Evolutionary conservation across 35 echinoderm and acorn worm species (phyloP).

Genomic region (Strongylocentrotus purpuratus): DNA sequence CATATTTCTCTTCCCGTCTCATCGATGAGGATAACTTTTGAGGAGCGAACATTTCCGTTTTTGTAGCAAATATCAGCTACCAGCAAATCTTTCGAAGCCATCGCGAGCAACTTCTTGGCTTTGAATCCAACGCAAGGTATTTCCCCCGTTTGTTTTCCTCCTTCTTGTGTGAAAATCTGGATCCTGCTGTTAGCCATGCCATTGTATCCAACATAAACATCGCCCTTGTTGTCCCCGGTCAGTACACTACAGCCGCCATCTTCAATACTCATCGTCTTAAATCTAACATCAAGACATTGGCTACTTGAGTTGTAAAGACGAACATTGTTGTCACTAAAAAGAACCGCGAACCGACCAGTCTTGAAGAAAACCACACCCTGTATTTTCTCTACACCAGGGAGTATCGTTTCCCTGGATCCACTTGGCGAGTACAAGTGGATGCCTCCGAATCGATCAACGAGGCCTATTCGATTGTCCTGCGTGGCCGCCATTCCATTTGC

Average conservation of each 20-base stretch:
- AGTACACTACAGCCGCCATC: not conserved
- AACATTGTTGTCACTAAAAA: not conserved
- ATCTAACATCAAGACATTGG: not conserved
- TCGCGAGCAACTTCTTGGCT: not conserved
- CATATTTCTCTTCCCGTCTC: not conserved
- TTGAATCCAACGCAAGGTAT: not conserved
- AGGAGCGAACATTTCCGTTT: not conserved
- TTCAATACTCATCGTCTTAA: not conserved
- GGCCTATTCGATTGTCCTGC: not conserved
- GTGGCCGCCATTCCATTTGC: not conserved
- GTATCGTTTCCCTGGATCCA: not conserved
- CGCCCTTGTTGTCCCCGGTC: not conserved
- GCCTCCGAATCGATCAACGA: not conserved
- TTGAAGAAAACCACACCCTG: not conserved
- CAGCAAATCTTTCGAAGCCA: not conserved
- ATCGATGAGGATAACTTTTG: not conserved
- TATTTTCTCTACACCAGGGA: not conserved
- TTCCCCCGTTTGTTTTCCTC: not conserved
- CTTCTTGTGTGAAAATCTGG: not conserved
- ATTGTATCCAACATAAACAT: not conserved
- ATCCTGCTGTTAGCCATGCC: not conserved
- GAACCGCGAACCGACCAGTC: not conserved
- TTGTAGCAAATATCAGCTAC: not conserved
- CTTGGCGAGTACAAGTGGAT: not conserved
- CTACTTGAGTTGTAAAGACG: not conserved